phyloP scores from a whole-genome alignment of 2,888 invertebrate genomes.

The Muschampia plurimacula region DNA sequence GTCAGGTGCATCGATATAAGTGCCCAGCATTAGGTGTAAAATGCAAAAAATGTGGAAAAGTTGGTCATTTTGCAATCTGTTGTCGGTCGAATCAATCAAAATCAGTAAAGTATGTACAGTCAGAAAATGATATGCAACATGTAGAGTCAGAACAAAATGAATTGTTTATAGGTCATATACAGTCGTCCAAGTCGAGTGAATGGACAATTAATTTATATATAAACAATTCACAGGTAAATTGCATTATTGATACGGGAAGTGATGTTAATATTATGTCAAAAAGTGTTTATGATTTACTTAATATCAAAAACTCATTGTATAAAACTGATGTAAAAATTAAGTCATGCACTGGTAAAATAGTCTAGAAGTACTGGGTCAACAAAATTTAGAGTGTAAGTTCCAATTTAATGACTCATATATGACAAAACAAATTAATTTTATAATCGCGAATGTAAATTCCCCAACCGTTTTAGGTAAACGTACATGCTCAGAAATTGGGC shows the following conservation, averaged over 20 bases:
- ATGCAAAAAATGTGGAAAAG: slow-evolving; percentile 42
- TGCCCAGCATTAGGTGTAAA: slow-evolving; percentile 41
- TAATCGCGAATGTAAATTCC: slow-evolving; percentile 42
- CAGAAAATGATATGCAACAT: neutral
- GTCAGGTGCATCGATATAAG: slow-evolving; percentile 42
- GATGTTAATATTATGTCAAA: slow-evolving; percentile 47
- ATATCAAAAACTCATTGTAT: slow-evolving; percentile 34
- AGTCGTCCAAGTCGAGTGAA: slow-evolving; percentile 20
- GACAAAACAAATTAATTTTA: slow-evolving; percentile 31
- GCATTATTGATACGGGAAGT: too few species aligned
- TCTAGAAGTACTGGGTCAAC: slow-evolving; percentile 32
- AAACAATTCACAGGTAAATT: slow-evolving; percentile 40
- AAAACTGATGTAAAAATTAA: slow-evolving; percentile 31
- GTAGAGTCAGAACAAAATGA: slow-evolving; percentile 29
- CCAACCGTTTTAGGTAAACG: slow-evolving; percentile 43
- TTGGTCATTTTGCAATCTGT: slow-evolving; percentile 42
- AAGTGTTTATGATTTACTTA: slow-evolving; percentile 42
- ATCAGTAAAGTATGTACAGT: slow-evolving; percentile 40
- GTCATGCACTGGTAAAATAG: slow-evolving; percentile 23
- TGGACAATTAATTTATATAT: slow-evolving; percentile 41
- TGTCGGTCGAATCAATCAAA: slow-evolving; percentile 41
- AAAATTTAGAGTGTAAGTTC: slow-evolving; percentile 28
- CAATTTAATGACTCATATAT: slow-evolving; percentile 23
- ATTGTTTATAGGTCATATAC: slow-evolving; percentile 42
- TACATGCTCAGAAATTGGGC: too few species aligned